phyloP scores from a whole-genome alignment of 2,797 vertebrate genomes.

The Percopsis omiscomaycus region DNA sequence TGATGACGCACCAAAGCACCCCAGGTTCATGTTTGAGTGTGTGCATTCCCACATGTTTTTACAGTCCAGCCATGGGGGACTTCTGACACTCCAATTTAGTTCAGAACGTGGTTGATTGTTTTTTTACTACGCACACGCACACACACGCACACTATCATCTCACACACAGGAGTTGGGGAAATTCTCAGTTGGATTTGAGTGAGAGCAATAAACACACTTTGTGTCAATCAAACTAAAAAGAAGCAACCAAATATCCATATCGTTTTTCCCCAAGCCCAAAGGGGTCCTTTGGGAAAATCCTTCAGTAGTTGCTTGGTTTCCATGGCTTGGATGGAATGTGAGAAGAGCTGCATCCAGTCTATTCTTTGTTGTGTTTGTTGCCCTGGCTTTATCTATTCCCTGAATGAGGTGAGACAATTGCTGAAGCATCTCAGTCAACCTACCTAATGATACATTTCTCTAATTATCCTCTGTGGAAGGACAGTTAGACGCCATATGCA shows the following conservation, averaged over 20 bases:
- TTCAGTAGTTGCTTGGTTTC: constrained; percentile 48
- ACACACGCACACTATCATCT: background rate
- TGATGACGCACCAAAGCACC: constrained; percentile 61
- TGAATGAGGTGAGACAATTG: constrained; percentile 38
- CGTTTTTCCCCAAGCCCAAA: constrained; percentile 13
- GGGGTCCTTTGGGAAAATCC: constrained; percentile 38
- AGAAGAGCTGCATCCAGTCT: constrained; percentile 28
- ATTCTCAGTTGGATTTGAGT: constrained; percentile 35
- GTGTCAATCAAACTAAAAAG: constrained; percentile 13
- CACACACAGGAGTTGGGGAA: constrained; percentile 10
- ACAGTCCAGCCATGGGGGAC: constrained; percentile 15
- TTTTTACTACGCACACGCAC: background rate
- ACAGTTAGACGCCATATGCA: constrained; percentile 12
- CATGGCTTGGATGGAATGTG: constrained; percentile 35
- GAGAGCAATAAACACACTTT: background rate
- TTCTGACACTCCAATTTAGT: constrained; percentile 15
- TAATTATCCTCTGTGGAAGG: constrained; percentile 35
- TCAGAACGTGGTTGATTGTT: constrained; percentile 36
- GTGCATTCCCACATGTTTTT: constrained; percentile 14
- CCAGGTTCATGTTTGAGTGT: constrained; percentile 39
- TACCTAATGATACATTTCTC: constrained; percentile 39
- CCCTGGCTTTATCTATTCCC: constrained; percentile 33
- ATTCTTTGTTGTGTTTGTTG: constrained; percentile 45
- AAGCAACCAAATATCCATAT: background rate
- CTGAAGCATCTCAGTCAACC: constrained; percentile 41